Conservation (phyloP, 2,113 vertebrate species). For the Arvicanthis niloticus region DNA sequence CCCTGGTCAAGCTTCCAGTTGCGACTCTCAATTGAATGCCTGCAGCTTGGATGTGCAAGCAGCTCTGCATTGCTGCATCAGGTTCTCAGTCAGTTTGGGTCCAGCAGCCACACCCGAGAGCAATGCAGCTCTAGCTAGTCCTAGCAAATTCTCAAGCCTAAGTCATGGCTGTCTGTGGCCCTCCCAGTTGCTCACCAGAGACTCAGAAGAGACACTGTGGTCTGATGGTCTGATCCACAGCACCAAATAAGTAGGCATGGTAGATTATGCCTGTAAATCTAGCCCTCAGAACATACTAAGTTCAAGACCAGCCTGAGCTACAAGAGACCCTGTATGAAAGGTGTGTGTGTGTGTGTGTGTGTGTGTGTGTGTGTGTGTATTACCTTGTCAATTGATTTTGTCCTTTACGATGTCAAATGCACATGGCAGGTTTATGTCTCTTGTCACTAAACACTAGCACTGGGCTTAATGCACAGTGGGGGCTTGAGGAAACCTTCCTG, state of each 20-base stretch:
- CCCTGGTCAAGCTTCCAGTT: background rate
- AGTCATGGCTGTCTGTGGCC: background rate
- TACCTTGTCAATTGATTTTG: background rate
- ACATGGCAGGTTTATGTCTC: background rate
- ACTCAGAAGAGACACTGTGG: background rate
- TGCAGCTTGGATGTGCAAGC: background rate
- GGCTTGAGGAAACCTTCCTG: background rate
- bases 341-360: no score
- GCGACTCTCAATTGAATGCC: background rate
- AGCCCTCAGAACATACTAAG: background rate
- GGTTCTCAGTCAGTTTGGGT: background rate
- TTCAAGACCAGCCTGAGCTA: background rate
- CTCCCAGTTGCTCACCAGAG: background rate
- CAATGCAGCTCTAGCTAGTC: background rate
- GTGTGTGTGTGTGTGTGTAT: no score
- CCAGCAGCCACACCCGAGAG: background rate
- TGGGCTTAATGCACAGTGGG: background rate
- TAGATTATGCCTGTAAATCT: background rate
- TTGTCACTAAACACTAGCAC: background rate
- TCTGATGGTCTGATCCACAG: background rate
- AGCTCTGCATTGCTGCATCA: background rate
- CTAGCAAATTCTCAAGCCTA: background rate
- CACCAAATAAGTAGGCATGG: background rate
- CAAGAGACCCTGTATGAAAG: background rate
- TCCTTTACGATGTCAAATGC: background rate